These are phyloP conservation scores for Trinectes maculatus DNA, from an alignment of 2,113 vertebrate genomes.

Conservation along the genomic window DNA sequence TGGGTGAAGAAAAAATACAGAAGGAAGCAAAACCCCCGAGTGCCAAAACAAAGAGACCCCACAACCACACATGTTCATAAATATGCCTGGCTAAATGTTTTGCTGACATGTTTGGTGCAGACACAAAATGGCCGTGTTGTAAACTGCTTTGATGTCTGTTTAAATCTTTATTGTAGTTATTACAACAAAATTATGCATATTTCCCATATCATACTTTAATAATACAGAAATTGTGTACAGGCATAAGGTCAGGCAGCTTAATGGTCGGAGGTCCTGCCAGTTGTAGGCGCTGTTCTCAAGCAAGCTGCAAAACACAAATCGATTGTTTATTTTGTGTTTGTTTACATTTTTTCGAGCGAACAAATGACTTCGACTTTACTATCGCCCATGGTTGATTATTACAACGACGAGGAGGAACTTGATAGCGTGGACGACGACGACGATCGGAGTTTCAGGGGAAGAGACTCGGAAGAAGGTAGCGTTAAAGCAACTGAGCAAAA, in stretches of 20 bases:
- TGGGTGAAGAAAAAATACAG: neutral
- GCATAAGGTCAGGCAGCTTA: slow-evolving; percentile 47
- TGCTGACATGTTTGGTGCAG: fast-evolving
- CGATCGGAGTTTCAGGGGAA: slow-evolving; percentile 91
- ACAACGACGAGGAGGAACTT: slow-evolving; percentile 94
- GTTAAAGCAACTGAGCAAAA: slow-evolving; percentile 18
- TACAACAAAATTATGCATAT: neutral
- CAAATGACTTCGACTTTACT: slow-evolving; percentile 89
- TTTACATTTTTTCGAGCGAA: slow-evolving; percentile 66
- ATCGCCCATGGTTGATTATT: slow-evolving; percentile 90
- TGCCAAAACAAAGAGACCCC: slow-evolving; percentile 32
- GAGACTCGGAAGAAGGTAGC: slow-evolving; percentile 93
- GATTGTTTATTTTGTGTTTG: slow-evolving; percentile 74
- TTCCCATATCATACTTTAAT: neutral
- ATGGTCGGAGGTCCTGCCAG: slow-evolving; percentile 51
- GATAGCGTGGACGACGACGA: slow-evolving; percentile 95
- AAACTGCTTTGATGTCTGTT: too few relatives aligned
- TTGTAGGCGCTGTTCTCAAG: slow-evolving; percentile 75
- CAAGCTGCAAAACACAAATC: slow-evolving; percentile 73
- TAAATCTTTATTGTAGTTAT: fast-evolving
- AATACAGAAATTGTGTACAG: slow-evolving; percentile 32
- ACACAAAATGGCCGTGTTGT: fast-evolving
- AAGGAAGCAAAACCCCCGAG: neutral
- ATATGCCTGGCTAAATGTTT: slow-evolving; percentile 38
- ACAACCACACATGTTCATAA: neutral